Evolutionary conservation across 2,888 invertebrate species (phyloP).

Genomic region (Drosophila kambysellisi): DNA sequence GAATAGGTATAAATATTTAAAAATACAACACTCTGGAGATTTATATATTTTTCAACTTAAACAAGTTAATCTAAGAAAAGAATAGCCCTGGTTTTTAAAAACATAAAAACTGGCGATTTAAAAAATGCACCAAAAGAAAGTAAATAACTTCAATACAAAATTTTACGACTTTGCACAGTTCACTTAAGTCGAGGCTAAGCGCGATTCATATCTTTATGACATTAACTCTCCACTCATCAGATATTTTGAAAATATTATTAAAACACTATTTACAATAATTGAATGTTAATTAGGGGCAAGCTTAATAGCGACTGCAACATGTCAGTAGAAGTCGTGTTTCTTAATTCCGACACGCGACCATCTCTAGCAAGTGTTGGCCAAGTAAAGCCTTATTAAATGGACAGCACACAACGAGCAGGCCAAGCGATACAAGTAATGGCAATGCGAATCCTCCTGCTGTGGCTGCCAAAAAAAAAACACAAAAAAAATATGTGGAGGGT

Average conservation of each 20-base stretch:
- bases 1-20: background rate
- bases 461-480: conserved; percentile 15
- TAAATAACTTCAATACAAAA: no score
- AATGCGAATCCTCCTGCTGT: conserved; percentile 40
- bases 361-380: conserved; percentile 17
- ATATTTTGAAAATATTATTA: background rate
- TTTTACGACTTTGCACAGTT: no score
- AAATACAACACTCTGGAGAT: background rate
- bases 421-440: conserved; percentile 61
- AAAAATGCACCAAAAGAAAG: no score
- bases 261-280: background rate
- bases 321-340: background rate
- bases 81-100: background rate
- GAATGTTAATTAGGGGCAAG: background rate
- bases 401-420: conserved; percentile 26
- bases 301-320: background rate
- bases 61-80: background rate
- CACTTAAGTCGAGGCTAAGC: background rate
- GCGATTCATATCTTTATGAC: background rate
- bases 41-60: background rate
- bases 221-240: background rate
- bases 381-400: conserved; percentile 73
- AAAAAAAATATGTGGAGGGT: conserved; percentile 19
- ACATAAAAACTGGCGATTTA: no score
- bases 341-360: conserved; percentile 18